Evolutionary conservation across 1,140 invertebrate genomes (phyloP), one percentile per base, ranked within the genome.

Genomic region (Aporrectodea caliginosa): DNA sequence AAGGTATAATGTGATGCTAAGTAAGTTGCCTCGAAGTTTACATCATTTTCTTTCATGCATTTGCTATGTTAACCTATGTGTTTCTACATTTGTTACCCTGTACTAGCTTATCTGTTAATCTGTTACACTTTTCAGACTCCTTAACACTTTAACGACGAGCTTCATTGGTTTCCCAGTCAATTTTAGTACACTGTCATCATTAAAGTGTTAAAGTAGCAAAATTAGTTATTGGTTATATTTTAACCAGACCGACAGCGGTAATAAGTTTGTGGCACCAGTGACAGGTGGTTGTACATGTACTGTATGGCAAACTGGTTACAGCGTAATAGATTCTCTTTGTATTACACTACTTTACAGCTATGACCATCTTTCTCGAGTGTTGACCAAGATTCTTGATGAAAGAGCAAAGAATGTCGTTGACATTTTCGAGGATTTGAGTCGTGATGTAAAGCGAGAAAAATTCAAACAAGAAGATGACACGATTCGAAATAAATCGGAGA

Each of bases 361-460:
- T 86, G 87, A 88, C 77, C 87, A 89, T 81, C 78, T 88, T 30
- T 82, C 84, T 12, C 73, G 81, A 73, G 84, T 87, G 35, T 77
- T 89, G 14, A 84, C 84, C 72, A 87, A 85, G 78, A 82, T 89
- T 43, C 82, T 89, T 33, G 85, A 86, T 83, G 87, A 89, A 82
- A 74, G 86, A 77, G 87, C 87, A 81, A 83, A 84, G 32, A 85
- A 88, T 87, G 86, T 85, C 32, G 84, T 84, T 1, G 88, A 88
- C 81, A 81, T 87, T 34, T 86, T 88, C 83, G 88, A 88, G 84
- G 87, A 88, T 82, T 82, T 87, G 43, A 88, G 88, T 81, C 87
- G 85, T 82, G 84, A 88, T 78, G 79, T 81, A 69, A 88, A 88
- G 81, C 82, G 84, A 80, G 83, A 84, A 77, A 87, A 87, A 81